Evolutionary conservation across 1,140 invertebrate species (phyloP).

Genomic region (Hydropsyche tenuis): DNA sequence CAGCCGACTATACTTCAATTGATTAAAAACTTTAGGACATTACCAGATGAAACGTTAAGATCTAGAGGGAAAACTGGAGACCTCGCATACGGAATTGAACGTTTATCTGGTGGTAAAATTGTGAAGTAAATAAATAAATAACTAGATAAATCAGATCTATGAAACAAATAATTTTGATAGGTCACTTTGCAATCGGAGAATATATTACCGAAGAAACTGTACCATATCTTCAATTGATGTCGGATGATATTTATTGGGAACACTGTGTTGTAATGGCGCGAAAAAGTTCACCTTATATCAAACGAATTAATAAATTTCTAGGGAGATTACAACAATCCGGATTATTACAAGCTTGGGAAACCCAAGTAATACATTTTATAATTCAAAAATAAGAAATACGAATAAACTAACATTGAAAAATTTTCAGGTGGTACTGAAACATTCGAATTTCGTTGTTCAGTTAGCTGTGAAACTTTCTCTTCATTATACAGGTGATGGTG

Average conservation of each 20-base stretch:
- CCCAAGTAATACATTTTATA: slow-evolving; percentile 54
- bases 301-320: slow-evolving; percentile 56
- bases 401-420: slow-evolving; percentile 27
- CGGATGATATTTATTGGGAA: slow-evolving; percentile 66
- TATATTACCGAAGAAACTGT: slow-evolving; percentile 64
- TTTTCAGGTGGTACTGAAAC: slow-evolving; percentile 57
- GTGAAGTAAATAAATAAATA: slow-evolving; percentile 11
- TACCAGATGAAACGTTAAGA: slow-evolving; percentile 55
- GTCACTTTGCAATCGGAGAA: slow-evolving; percentile 64
- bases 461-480: slow-evolving; percentile 59
- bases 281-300: slow-evolving; percentile 63
- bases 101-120: slow-evolving; percentile 61
- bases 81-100: slow-evolving; percentile 63
- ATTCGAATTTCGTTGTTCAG: slow-evolving; percentile 59
- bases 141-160: background rate
- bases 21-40: slow-evolving; percentile 57
- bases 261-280: slow-evolving; percentile 63
- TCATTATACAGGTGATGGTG: slow-evolving; percentile 53
- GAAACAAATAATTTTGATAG: slow-evolving; percentile 50
- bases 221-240: slow-evolving; percentile 61
- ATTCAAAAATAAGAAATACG: slow-evolving; percentile 39
- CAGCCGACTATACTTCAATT: slow-evolving; percentile 59
- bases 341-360: slow-evolving; percentile 59
- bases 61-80: slow-evolving; percentile 56
- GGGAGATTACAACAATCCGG: slow-evolving; percentile 59